These are phyloP conservation scores for Phaedon cochleariae DNA, from an alignment of 2,888 invertebrate genomes.

Conservation along the genomic window DNA sequence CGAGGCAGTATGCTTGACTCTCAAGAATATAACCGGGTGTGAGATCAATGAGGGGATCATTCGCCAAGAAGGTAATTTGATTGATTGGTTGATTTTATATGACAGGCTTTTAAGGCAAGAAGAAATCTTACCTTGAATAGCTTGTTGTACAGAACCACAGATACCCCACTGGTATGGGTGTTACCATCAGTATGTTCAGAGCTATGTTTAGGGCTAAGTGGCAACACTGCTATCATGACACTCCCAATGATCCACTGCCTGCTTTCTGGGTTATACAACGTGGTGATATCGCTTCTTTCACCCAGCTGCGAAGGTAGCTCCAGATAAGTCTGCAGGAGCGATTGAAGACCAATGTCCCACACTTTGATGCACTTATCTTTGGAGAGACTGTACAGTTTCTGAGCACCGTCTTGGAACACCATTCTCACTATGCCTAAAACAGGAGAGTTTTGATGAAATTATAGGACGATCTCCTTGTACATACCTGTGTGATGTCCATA, in stretches of 20 bases:
- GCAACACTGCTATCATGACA: constrained; percentile 70
- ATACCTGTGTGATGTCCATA: constrained; percentile 73
- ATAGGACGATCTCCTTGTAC: too few relatives aligned
- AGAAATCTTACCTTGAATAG: constrained; percentile 64
- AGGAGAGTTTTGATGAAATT: constrained; percentile 44
- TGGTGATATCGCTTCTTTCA: constrained; percentile 64
- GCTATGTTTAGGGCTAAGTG: constrained; percentile 73
- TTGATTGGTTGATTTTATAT: too few relatives aligned
- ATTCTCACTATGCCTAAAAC: constrained; percentile 66
- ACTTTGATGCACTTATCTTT: constrained; percentile 78
- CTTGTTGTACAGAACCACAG: constrained; percentile 79
- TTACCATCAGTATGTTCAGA: constrained; percentile 76
- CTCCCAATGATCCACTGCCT: constrained; percentile 75
- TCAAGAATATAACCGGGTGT: too few relatives aligned
- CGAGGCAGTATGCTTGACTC: too few relatives aligned
- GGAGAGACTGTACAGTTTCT: constrained; percentile 75
- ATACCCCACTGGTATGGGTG: constrained; percentile 68
- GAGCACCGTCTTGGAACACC: constrained; percentile 72
- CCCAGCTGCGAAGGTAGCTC: constrained; percentile 71
- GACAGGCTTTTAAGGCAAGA: too few relatives aligned
- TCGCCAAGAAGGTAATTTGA: too few relatives aligned
- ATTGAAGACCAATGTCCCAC: constrained; percentile 76
- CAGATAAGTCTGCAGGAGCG: constrained; percentile 75
- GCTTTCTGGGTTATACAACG: constrained; percentile 71
- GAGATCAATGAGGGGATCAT: too few relatives aligned